A percentile compares a stretch with the other conserved stretches of the same genome.
These are phyloP conservation scores for Cremastinae sp. DNA, from an alignment of 2,888 invertebrate species.

Conservation along the genomic window DNA sequence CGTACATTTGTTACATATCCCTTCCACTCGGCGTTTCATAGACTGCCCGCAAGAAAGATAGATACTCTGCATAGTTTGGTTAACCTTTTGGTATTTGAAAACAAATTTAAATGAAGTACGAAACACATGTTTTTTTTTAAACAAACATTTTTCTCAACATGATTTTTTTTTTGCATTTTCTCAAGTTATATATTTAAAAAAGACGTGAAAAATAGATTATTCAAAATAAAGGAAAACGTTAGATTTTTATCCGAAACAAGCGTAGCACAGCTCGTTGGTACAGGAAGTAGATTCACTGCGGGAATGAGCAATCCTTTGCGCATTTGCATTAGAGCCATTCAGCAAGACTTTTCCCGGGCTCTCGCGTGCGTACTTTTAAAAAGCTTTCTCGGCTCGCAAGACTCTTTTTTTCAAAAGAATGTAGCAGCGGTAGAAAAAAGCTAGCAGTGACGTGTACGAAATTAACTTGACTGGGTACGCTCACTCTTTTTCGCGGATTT, in stretches of 20 bases:
- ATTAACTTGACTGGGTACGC: conserved; percentile 57
- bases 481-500: conserved; percentile 36
- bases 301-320: conserved; percentile 44
- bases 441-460: conserved; percentile 58
- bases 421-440: conserved; percentile 40
- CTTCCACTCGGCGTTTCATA: too few species aligned
- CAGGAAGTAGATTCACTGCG: not conserved
- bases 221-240: not conserved
- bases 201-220: too few species aligned
- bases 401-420: conserved; percentile 35
- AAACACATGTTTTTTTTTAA: too few species aligned
- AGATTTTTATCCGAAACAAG: not conserved
- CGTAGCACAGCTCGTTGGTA: not conserved
- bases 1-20: too few species aligned
- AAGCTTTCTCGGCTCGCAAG: conserved; percentile 15
- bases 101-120: too few species aligned
- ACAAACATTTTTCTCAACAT: too few species aligned
- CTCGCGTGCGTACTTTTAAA: conserved; percentile 46
- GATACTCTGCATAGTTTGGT: too few species aligned
- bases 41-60: too few species aligned
- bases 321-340: conserved; percentile 54
- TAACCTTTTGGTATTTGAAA: too few species aligned
- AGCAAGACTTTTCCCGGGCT: conserved; percentile 19
- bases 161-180: too few species aligned
- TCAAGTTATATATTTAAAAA: too few species aligned